These are phyloP conservation scores for Toxotes chatareus DNA, from an alignment of 2,113 vertebrate genomes.

Conservation along the genomic window DNA sequence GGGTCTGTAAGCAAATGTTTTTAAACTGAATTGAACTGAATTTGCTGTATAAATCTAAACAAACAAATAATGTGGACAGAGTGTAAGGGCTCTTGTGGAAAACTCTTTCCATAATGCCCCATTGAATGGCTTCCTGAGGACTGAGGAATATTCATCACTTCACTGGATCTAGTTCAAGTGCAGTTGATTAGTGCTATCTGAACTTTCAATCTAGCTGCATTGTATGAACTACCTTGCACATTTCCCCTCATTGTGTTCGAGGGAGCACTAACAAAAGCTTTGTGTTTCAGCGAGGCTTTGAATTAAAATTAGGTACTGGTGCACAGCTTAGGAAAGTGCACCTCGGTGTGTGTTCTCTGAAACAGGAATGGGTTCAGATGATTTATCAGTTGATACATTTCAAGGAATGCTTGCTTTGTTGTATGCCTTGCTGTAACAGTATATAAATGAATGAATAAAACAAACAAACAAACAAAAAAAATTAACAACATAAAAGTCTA, in stretches of 20 bases:
- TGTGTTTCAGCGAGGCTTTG: conserved; percentile 46
- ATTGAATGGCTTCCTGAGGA: conserved; percentile 63
- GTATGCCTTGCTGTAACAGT: background rate
- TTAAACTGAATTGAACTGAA: background rate
- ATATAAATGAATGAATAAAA: background rate
- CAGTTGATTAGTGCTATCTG: conserved; percentile 64
- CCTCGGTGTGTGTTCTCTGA: background rate
- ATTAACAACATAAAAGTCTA: background rate
- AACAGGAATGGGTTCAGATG: conserved; percentile 8
- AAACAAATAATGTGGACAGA: background rate
- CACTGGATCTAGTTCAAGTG: conserved; percentile 50
- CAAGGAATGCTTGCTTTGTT: background rate
- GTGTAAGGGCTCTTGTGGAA: conserved; percentile 23
- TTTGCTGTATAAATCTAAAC: background rate
- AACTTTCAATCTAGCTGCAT: conserved; percentile 56
- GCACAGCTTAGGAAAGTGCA: background rate
- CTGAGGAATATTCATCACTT: conserved; percentile 59
- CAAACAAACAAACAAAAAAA: background rate
- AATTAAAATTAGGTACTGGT: conserved; percentile 39
- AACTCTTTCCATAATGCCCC: conserved; percentile 40
- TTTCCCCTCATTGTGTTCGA: conserved; percentile 78
- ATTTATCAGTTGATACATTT: background rate
- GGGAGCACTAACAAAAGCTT: conserved; percentile 20
- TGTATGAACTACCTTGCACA: conserved; percentile 66
- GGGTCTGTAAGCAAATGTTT: background rate